phyloP scores from a whole-genome alignment of 2,888 invertebrate genomes.

The Hemicrepidius hirtus region DNA sequence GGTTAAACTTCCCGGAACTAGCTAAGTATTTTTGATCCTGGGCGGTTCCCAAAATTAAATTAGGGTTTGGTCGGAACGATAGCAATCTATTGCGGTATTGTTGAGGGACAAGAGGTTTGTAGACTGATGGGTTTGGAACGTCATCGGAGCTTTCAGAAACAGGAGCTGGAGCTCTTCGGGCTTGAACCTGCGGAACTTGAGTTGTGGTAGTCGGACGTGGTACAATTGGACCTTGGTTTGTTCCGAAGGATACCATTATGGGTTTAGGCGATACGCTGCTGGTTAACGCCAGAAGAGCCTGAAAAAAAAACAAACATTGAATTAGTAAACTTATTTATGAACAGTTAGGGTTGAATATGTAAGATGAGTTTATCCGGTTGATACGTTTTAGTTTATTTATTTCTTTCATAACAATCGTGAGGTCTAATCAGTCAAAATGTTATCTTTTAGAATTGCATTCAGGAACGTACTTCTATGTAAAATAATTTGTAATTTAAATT shows the following conservation, averaged over 20 bases:
- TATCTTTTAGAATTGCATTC: background rate
- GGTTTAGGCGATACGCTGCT: constrained; percentile 64
- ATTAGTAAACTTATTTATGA: no score
- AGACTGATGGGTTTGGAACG: constrained; percentile 67
- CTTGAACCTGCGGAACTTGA: constrained; percentile 48
- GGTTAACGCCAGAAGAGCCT: constrained; percentile 63
- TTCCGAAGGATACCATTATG: constrained; percentile 70
- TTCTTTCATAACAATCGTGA: no score
- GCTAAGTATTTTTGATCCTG: constrained; percentile 67
- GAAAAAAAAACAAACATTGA: constrained; percentile 57
- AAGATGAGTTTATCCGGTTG: no score
- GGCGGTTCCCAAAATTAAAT: constrained; percentile 68
- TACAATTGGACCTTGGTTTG: constrained; percentile 69
- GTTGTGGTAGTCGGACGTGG: constrained; percentile 61
- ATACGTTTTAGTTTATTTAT: no score
- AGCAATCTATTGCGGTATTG: constrained; percentile 66
- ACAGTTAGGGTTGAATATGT: no score
- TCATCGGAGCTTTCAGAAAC: constrained; percentile 67
- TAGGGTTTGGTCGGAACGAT: constrained; percentile 63
- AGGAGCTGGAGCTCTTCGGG: constrained; percentile 65
- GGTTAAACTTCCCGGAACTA: constrained; percentile 62
- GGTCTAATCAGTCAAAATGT: no score
- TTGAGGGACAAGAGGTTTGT: constrained; percentile 66
- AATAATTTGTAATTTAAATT: no score
- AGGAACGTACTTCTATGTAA: background rate